A percentile compares a stretch with the other conserved stretches of the same genome.
phyloP scores from a whole-genome alignment of 2,888 invertebrate species.

The Agapostemon virescens region DNA sequence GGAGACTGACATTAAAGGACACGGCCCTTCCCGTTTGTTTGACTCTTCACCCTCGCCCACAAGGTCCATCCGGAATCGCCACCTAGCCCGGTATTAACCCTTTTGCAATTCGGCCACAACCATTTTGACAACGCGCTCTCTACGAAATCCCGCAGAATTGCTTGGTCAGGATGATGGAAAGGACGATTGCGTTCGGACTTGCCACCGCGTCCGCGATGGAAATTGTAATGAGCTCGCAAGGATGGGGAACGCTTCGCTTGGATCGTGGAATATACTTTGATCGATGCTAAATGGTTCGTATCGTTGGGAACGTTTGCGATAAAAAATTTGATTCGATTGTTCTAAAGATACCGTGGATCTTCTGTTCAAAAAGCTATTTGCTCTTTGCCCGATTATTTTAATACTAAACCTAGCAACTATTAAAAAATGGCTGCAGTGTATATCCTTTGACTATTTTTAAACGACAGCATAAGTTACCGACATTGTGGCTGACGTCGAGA shows the following conservation, averaged over 20 bases:
- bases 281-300: no score
- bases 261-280: neutral
- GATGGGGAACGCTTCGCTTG: neutral
- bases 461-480: no score
- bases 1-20: slow-evolving; percentile 22
- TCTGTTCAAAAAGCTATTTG: no score
- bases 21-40: neutral
- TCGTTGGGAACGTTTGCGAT: no score
- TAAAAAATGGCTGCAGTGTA: no score
- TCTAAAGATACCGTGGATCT: no score
- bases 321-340: no score
- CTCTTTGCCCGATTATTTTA: no score
- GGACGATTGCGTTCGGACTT: neutral
- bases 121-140: neutral
- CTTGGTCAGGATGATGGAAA: neutral
- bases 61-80: neutral
- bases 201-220: no score
- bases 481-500: no score
- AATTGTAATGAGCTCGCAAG: neutral
- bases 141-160: neutral
- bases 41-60: neutral
- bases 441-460: no score
- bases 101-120: neutral
- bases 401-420: no score
- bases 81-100: neutral